A percentile compares a stretch with the other conserved stretches of the same genome.
Conservation (phyloP, 2,888 invertebrate genomes). For the Macrosiphum euphorbiae region DNA sequence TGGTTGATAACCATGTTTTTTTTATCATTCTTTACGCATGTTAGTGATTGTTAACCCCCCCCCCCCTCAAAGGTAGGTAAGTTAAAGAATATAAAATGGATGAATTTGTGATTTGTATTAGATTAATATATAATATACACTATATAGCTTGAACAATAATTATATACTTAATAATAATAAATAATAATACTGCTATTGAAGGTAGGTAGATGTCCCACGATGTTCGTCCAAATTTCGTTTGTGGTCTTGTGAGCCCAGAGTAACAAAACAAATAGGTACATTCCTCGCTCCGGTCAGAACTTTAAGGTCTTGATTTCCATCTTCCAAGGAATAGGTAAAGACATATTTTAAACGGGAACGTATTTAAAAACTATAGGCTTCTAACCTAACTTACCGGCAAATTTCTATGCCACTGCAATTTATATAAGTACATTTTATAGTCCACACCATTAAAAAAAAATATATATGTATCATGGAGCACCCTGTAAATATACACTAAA, state of each 20-base stretch:
- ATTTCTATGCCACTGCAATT: not conserved
- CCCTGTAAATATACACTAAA: conserved; percentile 5
- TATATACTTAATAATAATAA: not conserved
- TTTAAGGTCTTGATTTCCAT: not conserved
- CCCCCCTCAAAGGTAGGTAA: not conserved
- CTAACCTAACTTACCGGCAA: not conserved
- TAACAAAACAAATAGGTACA: not conserved
- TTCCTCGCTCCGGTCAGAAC: not conserved
- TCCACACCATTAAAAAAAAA: not conserved
- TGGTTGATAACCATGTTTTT: not conserved
- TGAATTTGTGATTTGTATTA: not conserved
- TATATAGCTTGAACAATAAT: not conserved
- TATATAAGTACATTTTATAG: not conserved
- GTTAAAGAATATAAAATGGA: not conserved
- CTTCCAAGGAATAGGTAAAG: not conserved
- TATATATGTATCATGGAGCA: not conserved
- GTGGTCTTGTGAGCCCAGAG: not conserved
- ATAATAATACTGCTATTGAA: not conserved
- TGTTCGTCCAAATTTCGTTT: not conserved
- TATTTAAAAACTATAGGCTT: not conserved
- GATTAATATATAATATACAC: not conserved
- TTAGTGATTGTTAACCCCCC: not conserved
- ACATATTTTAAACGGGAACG: not conserved
- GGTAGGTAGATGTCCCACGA: not conserved
- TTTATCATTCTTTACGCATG: not conserved